These are phyloP conservation scores for Sceliomorpha sp. DNA, from an alignment of 2,888 invertebrate genomes.

Conservation along the genomic window DNA sequence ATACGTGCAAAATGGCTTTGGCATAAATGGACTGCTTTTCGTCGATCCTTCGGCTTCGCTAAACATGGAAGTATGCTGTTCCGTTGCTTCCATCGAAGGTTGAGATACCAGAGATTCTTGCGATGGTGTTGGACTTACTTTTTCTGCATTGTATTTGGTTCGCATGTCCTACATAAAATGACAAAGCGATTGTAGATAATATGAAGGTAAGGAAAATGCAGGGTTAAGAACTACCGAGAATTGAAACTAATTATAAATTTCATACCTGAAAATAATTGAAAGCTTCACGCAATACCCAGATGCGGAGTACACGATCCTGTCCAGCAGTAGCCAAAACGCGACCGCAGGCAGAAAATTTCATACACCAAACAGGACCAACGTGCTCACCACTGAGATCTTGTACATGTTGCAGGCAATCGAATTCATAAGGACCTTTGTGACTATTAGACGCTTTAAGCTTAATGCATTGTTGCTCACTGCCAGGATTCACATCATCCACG, in stretches of 20 bases:
- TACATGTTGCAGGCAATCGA: constrained; percentile 93
- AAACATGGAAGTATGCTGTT: constrained; percentile 83
- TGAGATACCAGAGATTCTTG: constrained; percentile 94
- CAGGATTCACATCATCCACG: constrained; percentile 89
- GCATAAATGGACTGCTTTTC: constrained; percentile 88
- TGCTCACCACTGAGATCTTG: constrained; percentile 93
- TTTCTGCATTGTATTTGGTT: constrained; percentile 95
- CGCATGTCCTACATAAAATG: constrained; percentile 92
- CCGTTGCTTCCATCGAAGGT: constrained; percentile 84
- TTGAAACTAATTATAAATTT: too few species aligned
- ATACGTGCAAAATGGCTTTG: constrained; percentile 95
- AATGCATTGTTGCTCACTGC: constrained; percentile 87
- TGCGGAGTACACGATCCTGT: constrained; percentile 94
- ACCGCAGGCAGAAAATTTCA: constrained; percentile 98
- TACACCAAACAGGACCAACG: constrained; percentile 98
- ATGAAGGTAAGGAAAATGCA: constrained; percentile 2
- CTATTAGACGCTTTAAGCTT: constrained; percentile 97
- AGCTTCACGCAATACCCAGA: constrained; percentile 97
- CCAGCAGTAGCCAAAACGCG: constrained; percentile 97
- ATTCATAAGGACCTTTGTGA: constrained; percentile 98
- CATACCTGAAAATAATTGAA: constrained; percentile 91
- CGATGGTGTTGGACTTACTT: constrained; percentile 95
- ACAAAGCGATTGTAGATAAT: background rate
- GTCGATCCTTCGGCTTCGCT: constrained; percentile 83
- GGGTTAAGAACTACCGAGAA: background rate